Conservation (phyloP, 2,113 vertebrate genomes). For the Triplophysa siluroides region DNA sequence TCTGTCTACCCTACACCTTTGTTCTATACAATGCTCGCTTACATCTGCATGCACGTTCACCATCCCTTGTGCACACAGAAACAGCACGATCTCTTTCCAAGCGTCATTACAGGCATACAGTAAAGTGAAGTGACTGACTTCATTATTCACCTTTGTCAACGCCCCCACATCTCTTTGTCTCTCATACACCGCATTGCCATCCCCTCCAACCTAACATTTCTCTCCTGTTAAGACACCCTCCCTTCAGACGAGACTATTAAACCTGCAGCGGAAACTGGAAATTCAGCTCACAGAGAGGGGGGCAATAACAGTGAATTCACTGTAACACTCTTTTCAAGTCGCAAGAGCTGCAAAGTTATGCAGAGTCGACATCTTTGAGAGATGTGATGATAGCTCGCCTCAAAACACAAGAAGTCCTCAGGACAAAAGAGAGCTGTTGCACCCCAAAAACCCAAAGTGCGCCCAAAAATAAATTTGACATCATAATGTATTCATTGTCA, state of each 20-base stretch:
- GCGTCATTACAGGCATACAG: constrained; percentile 44
- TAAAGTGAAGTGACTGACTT: constrained; percentile 46
- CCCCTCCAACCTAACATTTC: constrained; percentile 20
- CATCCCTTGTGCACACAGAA: constrained; percentile 36
- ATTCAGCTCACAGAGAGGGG: neutral
- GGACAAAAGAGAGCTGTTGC: neutral
- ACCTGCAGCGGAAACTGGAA: constrained; percentile 44
- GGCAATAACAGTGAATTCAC: constrained; percentile 7
- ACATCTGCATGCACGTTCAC: constrained; percentile 25
- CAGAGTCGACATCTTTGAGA: constrained; percentile 36
- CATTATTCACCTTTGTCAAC: constrained; percentile 54
- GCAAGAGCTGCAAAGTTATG: constrained; percentile 17
- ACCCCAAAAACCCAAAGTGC: too few relatives aligned
- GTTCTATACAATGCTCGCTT: constrained; percentile 26
- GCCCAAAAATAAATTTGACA: too few relatives aligned
- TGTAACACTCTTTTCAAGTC: neutral
- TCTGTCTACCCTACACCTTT: constrained; percentile 2
- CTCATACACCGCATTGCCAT: constrained; percentile 5
- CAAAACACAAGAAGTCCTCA: neutral
- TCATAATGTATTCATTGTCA: too few relatives aligned
- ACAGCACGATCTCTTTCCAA: constrained; percentile 37
- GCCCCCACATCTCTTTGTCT: constrained; percentile 27
- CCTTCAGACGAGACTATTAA: constrained; percentile 37
- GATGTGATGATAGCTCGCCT: constrained; percentile 20
- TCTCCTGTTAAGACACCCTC: constrained; percentile 19